Base-by-base conservation (phyloP, 1,140 invertebrate species). In the Penaeus chinensis region DNA sequence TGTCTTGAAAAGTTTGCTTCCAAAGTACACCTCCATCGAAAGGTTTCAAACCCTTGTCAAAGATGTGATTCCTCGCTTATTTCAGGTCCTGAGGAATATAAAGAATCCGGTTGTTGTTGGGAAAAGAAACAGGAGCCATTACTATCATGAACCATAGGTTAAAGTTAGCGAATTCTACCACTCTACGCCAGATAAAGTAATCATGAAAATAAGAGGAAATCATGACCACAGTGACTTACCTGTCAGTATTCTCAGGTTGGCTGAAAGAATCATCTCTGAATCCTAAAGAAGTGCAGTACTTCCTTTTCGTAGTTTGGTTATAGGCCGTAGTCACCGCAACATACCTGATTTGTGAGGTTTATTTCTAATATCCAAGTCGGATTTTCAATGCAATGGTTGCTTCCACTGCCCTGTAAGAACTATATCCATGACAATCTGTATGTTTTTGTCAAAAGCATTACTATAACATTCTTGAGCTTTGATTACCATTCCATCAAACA, bases 21-120 rank as follows among this genome's bases (percentile, higher is more conserved):
- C 18, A 47, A 0, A 61, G 77, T 20, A 79, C 77, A 61, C n/a
- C 60, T 32, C 20, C 77, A 60, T 79, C 47, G 5, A 10, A 20
- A 60, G 10, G 77, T 20, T 60, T 42, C 77, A 79, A 42, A 20
- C 77, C 77, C 60, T 37, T 27, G 77, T 79, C 77, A 32, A 79
- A 27, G 42, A 79, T 79, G 77, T 79, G 77, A 79, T 79, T 79
- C 77, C 77, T 79, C 20, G 60, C 18, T 3, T 79, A 47, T 79
- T 79, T 5, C 32, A 79, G 77, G 32, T 3, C 77, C 20, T 79
- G 77, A 79, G 10, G 77, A 42, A 79, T 60, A 27, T 79, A 42
- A 42, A 79, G 42, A 47, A 79, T 47, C 77, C 77, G 54, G 11
- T 47, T 79, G 37, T 79, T 79, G 77, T 47, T 79, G 77, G 24